Percentiles rank a stretch among this genome's conserved stretches.
Conservation (phyloP, 2,797 vertebrate genomes). For the Diceros bicornis region DNA sequence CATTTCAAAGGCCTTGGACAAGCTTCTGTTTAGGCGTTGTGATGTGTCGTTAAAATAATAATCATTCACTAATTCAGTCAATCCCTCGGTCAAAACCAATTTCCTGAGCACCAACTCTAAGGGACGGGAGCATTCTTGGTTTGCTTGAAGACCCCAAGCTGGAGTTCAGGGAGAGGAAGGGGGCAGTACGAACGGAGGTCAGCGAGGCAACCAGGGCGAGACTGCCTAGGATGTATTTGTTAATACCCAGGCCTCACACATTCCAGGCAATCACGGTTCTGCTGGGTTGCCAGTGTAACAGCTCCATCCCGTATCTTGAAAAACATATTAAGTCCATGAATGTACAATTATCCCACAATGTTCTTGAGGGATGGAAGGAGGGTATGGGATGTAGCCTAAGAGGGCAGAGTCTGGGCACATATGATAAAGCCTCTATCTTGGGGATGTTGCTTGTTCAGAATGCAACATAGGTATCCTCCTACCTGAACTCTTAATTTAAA, state of each 20-base stretch:
- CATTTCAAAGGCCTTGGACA: constrained; percentile 19
- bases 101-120: not conserved
- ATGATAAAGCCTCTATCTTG: not conserved
- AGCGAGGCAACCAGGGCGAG: not conserved
- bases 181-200: not conserved
- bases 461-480: not conserved
- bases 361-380: not conserved
- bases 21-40: not conserved
- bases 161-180: not conserved
- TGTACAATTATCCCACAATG: not conserved
- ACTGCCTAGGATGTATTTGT: not conserved
- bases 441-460: not conserved
- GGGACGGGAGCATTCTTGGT: not conserved
- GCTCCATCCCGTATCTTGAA: not conserved
- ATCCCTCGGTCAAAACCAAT: not conserved
- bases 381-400: too few relatives aligned
- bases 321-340: not conserved
- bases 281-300: not conserved
- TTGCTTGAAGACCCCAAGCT: not conserved
- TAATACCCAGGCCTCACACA: not conserved
- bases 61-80: not conserved
- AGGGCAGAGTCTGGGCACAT: not conserved
- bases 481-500: constrained; percentile 1
- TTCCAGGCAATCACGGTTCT: not conserved
- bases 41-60: not conserved